phyloP scores from a whole-genome alignment of 2,888 invertebrate genomes.

The Archips xylosteana region DNA sequence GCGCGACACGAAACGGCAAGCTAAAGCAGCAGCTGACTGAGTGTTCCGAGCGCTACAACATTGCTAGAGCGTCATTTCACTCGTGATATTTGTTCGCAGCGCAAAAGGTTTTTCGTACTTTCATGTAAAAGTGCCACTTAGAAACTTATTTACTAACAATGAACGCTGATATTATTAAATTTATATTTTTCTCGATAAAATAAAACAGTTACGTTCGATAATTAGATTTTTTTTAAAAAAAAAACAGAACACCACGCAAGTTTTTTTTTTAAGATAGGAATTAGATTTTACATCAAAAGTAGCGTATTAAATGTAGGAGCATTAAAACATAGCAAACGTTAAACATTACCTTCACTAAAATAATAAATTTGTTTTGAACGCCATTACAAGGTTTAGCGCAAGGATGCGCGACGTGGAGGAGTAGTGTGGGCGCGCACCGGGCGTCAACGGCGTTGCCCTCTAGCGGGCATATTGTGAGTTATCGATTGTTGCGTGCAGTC shows the following conservation, averaged over 20 bases:
- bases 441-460: slow-evolving; percentile 77
- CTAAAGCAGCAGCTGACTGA: slow-evolving; percentile 89
- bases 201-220: neutral
- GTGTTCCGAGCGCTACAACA: slow-evolving; percentile 68
- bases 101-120: neutral
- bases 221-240: neutral
- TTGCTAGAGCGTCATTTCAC: slow-evolving; percentile 62
- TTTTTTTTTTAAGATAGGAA: neutral
- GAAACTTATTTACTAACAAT: too few relatives aligned
- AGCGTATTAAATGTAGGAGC: neutral
- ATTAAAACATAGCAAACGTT: neutral
- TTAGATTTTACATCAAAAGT: neutral
- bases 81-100: neutral
- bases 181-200: neutral
- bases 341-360: neutral
- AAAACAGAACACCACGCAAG: neutral
- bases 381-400: slow-evolving; percentile 66
- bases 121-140: neutral
- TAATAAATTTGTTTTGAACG: slow-evolving; percentile 50
- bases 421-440: slow-evolving; percentile 81
- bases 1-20: slow-evolving; percentile 88
- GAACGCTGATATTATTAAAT: neutral
- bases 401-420: slow-evolving; percentile 82
- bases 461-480: slow-evolving; percentile 83
- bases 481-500: slow-evolving; percentile 78